A percentile compares a stretch with the other conserved stretches of the same genome.
phyloP scores from a whole-genome alignment of 2,888 invertebrate genomes.

The Zaprionus obscuricornis region DNA sequence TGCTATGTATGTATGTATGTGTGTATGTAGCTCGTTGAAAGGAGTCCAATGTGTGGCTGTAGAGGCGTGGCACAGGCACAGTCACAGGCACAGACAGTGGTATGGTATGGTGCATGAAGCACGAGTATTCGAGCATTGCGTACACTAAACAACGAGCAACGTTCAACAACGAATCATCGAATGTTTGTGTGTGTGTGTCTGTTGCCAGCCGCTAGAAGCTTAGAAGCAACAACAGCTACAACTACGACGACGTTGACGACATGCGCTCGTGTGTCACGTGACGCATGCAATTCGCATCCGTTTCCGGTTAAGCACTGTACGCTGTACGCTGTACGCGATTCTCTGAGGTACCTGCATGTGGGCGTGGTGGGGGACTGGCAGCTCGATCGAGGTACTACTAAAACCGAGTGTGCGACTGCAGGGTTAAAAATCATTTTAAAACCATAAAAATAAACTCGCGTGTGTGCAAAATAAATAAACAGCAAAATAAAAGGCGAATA shows the following conservation, averaged over 20 bases:
- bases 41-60: constrained; percentile 13
- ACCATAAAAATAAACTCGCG: constrained; percentile 79
- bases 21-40: too few species aligned
- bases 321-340: constrained; percentile 17
- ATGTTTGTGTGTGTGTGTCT: constrained; percentile 1
- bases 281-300: constrained; percentile 82
- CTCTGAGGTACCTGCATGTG: background rate
- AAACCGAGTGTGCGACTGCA: constrained; percentile 25
- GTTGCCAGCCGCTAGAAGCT: constrained; percentile 65
- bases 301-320: constrained; percentile 74
- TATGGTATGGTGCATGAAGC: constrained; percentile 8
- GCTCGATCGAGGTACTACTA: constrained; percentile 6
- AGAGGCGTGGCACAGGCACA: too few species aligned
- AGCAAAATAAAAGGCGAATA: constrained; percentile 48
- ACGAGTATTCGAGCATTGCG: constrained; percentile 35
- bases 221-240: constrained; percentile 31
- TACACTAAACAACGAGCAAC: constrained; percentile 2
- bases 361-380: background rate
- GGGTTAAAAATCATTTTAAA: constrained; percentile 79
- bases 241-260: constrained; percentile 37
- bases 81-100: too few species aligned
- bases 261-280: constrained; percentile 75
- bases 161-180: constrained; percentile 3
- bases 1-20: too few species aligned
- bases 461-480: constrained; percentile 74